Evolutionary conservation across 2,888 invertebrate genomes (phyloP), one percentile per base, ranked within the genome.

Genomic region (Melanotus villosus): DNA sequence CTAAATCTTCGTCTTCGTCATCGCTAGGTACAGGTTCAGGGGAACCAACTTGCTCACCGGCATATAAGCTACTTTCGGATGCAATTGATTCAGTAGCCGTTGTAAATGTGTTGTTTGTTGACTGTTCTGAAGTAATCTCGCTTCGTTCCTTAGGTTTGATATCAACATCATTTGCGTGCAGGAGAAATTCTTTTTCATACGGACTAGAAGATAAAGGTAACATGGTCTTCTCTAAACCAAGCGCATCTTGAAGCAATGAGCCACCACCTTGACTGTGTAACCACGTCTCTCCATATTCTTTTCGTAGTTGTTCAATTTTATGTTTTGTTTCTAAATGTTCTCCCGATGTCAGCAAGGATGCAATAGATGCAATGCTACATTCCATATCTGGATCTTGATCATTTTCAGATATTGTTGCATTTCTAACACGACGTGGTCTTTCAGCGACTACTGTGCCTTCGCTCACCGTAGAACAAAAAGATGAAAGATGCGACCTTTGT

Each of bases 221-320:
- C 0, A 77, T 70, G 9, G 78, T 71, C 47, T 82, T 81, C 63
- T 85, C 82, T 45, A 89, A 79, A 12, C 90, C 90, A 76, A 90
- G 82, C 26, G 88, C 87, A 76, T 86, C 87, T 76, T 89, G 87
- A 47, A 90, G 86, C 36, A 82, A 79, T 30, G 87, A 85, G 0
- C 87, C 87, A 58, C 86, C 87, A 9, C 70, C 70, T 54, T 87
- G 84, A 54, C 85, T 85, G 19, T 76, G 70, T 50, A 91, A 77
- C 91, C 91, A 91, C 57, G 88, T 86, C 73, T 87, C 87, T 9
- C 91, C 91, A 78, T 87, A 89, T 75, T 87, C 86, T 70, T 87
- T 82, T 10, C 90, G 84, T 14, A 91, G 76, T 18, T 84, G 85
- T 73, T 90, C 86, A 66, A 91, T 87, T 80, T 89, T 87, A 72